These are phyloP conservation scores for Leptinotarsa peninsularis DNA, from an alignment of 2,888 invertebrate genomes.

Conservation along the genomic window DNA sequence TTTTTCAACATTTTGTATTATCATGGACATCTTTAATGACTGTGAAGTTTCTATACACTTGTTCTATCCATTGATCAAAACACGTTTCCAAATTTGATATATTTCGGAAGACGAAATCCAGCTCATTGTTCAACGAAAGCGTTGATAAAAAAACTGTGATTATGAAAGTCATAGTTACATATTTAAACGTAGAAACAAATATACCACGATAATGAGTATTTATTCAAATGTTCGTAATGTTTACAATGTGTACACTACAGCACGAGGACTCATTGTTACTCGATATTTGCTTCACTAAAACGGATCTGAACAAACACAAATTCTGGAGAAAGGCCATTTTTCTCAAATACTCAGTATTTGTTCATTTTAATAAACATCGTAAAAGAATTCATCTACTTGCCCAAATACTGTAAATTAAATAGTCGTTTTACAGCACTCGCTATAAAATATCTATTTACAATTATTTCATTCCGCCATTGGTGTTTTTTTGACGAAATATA, in stretches of 20 bases:
- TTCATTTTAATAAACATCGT: conserved; percentile 58
- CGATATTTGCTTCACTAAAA: conserved; percentile 50
- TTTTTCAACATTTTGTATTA: too few relatives aligned
- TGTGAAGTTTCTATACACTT: neutral
- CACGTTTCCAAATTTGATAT: neutral
- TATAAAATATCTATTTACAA: conserved; percentile 33
- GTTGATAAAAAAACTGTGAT: conserved; percentile 23
- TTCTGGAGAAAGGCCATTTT: conserved; percentile 53
- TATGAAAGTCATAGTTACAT: conserved; percentile 52
- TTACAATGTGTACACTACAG: conserved; percentile 50
- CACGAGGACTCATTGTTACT: conserved; percentile 55
- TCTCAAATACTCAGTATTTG: conserved; percentile 55
- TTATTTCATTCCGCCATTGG: neutral
- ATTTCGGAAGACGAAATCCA: neutral
- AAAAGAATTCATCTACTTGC: conserved; percentile 51
- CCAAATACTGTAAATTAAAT: conserved; percentile 47
- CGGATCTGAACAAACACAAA: conserved; percentile 50
- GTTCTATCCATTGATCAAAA: neutral
- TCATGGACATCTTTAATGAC: too few relatives aligned
- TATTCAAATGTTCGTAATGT: conserved; percentile 48
- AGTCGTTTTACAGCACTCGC: conserved; percentile 42
- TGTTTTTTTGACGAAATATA: neutral
- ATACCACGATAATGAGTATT: conserved; percentile 48
- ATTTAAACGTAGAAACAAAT: conserved; percentile 52
- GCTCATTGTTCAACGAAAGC: conserved; percentile 11